Base-by-base conservation (phyloP, 2,113 vertebrate genomes). In the Cryptotis parvus region DNA sequence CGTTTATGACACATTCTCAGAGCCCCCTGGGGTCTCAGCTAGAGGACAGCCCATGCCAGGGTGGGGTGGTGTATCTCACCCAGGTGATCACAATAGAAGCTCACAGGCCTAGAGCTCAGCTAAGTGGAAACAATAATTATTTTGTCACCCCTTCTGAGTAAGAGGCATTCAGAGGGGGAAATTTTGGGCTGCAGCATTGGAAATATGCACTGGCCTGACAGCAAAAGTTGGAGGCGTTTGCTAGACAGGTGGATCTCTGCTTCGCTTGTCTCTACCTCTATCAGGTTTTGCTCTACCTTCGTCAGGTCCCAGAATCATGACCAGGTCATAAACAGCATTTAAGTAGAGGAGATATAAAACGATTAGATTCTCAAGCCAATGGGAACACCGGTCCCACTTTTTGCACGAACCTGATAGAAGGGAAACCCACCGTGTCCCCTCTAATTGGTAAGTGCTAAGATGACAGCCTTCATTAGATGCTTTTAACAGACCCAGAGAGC, bases 391-490 rank as follows among this genome's bases (percentile, higher is more conserved):
- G 78, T 93, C 58, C 45, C 84, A 39, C 69, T 69, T 69, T 58
- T 37, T 84, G 45, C 41, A 82, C 84, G 31, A 27, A 63, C 74
- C 68, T 84, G 14, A 43, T 16, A 22, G 70, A 85, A 73, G 63
- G 63, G 39, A 82, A 85, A 43, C 37, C 9, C 4, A 29, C 72
- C n/a, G 68, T 77, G 35, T 91, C 79, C 84, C 89, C 85, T 94
- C 74, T 61, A 94, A 88, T 73, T 79, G 63, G 72, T 43, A 77
- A 63, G 49, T 41, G 45, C 49, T 58, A 80, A 81, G 73, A 91
- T 66, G 90, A 61, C 58, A 91, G 61, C 80, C 80, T 93, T 87
- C 90, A 72, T 63, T 82, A 85, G 76, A 91, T 78, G 49, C 49
- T 94, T 79, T 70, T 89, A 90, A 84, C 87, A 86, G 95, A 84